Evolutionary conservation across 2,113 vertebrate species (phyloP).

Genomic region (Morone saxatilis): DNA sequence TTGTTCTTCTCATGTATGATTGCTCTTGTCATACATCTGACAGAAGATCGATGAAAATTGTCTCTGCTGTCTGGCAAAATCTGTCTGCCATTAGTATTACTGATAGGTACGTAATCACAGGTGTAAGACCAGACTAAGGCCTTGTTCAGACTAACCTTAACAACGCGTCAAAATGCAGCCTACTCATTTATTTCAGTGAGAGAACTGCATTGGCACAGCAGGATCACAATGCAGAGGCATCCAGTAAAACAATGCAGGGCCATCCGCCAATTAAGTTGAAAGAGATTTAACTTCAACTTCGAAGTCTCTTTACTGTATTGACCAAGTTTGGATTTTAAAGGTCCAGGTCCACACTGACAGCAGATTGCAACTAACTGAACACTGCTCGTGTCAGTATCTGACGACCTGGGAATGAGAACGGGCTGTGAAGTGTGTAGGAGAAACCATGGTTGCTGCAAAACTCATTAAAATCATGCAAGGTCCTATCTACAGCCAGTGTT

Average conservation of each 20-base stretch:
- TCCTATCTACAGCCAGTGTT: no score
- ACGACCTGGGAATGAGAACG: no score
- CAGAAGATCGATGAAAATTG: constrained; percentile 1
- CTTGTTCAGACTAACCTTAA: neutral
- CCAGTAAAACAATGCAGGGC: neutral
- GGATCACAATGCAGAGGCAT: neutral
- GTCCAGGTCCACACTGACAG: no score
- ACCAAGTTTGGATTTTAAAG: neutral
- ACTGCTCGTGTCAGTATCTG: no score
- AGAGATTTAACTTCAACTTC: neutral
- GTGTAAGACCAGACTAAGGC: neutral
- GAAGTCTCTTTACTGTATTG: neutral
- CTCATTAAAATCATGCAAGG: no score
- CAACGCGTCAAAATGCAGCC: neutral
- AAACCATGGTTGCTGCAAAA: no score
- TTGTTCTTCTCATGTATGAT: constrained; percentile 1
- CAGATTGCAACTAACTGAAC: no score
- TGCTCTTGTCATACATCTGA: constrained; percentile 3
- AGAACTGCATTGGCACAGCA: neutral
- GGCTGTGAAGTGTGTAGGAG: no score
- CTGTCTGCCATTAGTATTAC: neutral
- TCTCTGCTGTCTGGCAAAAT: constrained; percentile 9
- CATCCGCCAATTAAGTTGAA: neutral
- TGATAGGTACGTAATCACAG: constrained; percentile 16
- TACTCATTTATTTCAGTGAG: neutral